These are phyloP conservation scores for Delia radicum DNA, from an alignment of 1,140 invertebrate species.

Conservation along the genomic window DNA sequence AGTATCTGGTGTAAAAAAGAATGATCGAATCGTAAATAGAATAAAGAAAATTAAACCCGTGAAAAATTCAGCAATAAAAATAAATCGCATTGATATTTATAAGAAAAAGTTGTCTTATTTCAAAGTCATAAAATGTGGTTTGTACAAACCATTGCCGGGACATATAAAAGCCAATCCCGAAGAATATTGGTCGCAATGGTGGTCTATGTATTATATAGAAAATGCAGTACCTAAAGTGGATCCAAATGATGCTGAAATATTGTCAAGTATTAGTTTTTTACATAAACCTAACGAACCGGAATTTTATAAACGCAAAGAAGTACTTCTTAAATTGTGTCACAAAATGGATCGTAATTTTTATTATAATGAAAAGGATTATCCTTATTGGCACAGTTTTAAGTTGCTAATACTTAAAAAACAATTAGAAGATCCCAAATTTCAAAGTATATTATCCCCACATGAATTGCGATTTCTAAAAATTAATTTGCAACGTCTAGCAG, in stretches of 20 bases:
- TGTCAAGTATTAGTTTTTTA: not conserved
- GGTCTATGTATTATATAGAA: not conserved
- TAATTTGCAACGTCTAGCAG: not conserved
- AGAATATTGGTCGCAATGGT: not conserved
- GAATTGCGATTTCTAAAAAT: too few relatives aligned
- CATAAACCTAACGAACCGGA: not conserved
- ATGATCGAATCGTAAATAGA: too few relatives aligned
- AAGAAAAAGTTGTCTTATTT: too few relatives aligned
- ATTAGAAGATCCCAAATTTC: not conserved
- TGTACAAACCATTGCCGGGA: not conserved
- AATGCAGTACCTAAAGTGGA: not conserved
- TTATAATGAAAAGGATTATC: not conserved
- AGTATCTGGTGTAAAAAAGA: too few relatives aligned
- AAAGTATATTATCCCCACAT: not conserved
- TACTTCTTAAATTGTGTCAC: not conserved
- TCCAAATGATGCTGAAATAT: not conserved
- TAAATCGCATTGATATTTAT: too few relatives aligned
- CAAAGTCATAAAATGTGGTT: not conserved
- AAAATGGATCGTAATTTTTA: too few relatives aligned
- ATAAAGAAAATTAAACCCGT: too few relatives aligned
- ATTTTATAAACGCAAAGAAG: not conserved
- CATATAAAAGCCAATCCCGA: not conserved
- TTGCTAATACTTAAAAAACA: not conserved
- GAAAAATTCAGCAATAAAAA: too few relatives aligned
- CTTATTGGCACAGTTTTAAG: not conserved